Base-by-base conservation (phyloP, 2,113 vertebrate species). In the Rhea americana region DNA sequence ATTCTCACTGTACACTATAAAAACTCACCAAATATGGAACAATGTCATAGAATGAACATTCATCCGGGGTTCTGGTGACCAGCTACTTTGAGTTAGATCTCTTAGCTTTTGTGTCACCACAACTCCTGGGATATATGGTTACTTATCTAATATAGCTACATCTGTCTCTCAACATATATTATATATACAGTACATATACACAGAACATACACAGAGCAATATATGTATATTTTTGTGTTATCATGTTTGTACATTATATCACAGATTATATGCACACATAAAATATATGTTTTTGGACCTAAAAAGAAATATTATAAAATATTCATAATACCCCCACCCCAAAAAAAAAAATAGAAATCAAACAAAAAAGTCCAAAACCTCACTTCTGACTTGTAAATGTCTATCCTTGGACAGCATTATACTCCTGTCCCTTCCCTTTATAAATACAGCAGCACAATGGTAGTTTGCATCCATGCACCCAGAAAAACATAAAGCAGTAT, bases 231-330 rank as follows among this genome's bases (percentile, higher is more conserved):
- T 92, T 93, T 91, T n/a, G 81, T 93, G 93, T 79, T 94, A 88
- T 95, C 87, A 87, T 35, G 91, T 94, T 97, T 96, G 93, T 97
- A 97, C 96, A 97, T 87, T 94, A 96, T 95, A 67, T 91, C 97
- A 96, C 93, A 96, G 93, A 21, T 87, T 67, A 65, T 79, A 94
- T 62, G 93, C 95, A 81, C 95, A 96, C 76, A 66, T 58, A 76
- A 94, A 96, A 94, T 45, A 94, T 81, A 94, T 7, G 91, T 41
- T 73, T 82, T 32, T 58, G 75, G 87, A 94, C 85, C 94, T 93
- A 94, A 86, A 95, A 96, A 95, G 73, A 95, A 96, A 96, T 51
- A 95, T 94, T 97, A 97, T 92, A 97, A 97, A 97, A 97, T 92
- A 70, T 51, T 92, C 50, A 5, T 82, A 90, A 41, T 78, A 76